Evolutionary conservation across 2,888 invertebrate genomes (phyloP).

Genomic region (Iphiclides podalirius): DNA sequence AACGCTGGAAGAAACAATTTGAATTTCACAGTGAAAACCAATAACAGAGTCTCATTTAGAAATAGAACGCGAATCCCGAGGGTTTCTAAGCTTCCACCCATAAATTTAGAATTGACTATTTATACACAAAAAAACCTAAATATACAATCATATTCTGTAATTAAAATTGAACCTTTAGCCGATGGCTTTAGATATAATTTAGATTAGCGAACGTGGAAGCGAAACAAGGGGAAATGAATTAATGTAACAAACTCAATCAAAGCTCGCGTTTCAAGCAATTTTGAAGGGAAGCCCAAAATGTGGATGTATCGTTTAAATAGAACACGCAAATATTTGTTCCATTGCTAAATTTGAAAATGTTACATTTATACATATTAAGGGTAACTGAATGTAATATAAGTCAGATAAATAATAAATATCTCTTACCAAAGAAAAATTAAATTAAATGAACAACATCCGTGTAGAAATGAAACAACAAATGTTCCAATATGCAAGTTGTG

Average conservation of each 20-base stretch:
- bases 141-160: not conserved
- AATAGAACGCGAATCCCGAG: slow-evolving; percentile 55
- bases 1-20: slow-evolving; percentile 35
- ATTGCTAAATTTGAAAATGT: too few species aligned
- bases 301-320: slow-evolving; percentile 8
- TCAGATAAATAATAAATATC: too few species aligned
- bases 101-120: slow-evolving; percentile 56
- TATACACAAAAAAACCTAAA: slow-evolving; percentile 43
- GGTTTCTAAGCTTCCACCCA: slow-evolving; percentile 57
- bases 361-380: too few species aligned
- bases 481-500: too few species aligned
- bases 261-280: slow-evolving; percentile 35
- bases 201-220: slow-evolving; percentile 23
- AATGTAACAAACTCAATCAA: slow-evolving; percentile 50
- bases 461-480: too few species aligned
- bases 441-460: too few species aligned
- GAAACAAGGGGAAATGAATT: slow-evolving; percentile 50
- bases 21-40: slow-evolving; percentile 35
- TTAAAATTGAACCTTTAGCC: slow-evolving; percentile 36
- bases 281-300: slow-evolving; percentile 19
- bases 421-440: too few species aligned
- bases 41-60: slow-evolving; percentile 53
- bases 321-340: slow-evolving; percentile 3
- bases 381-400: too few species aligned
- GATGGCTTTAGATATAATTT: slow-evolving; percentile 30